Evolutionary conservation across 2,888 invertebrate species (phyloP), one percentile per base, ranked within the genome.

Genomic region (Pseudococcus viburni): DNA sequence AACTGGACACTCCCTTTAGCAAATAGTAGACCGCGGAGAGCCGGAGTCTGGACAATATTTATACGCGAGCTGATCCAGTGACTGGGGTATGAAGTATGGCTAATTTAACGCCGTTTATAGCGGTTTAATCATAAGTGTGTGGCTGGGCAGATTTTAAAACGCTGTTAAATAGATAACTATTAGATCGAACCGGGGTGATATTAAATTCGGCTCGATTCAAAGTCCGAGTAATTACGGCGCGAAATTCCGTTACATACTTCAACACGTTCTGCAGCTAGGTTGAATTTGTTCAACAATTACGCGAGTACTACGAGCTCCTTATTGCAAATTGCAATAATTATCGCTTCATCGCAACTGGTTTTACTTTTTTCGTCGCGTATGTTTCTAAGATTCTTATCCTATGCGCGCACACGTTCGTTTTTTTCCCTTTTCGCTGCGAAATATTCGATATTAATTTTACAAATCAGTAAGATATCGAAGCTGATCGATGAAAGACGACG

Each of bases 341-440:
- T 68, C 68, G 15, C 68, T 26, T 68, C 68, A 55, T 68, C 22
- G 68, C 68, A 68, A 68, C 68, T 68, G 68, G 68, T 68, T 68
- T 68, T 68, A 68, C 68, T 68, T 68, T 68, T 68, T 68, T 68
- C 68, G 68, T 68, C 68, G 15, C 15, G 12, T 26, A 11, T 6
- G 6, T 68, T 11, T 0, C 42, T 42, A 6, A n/a, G 55, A 55
- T 55, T 55, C n/a, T 55, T 55, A 55, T 55, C 55, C 1, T 51
- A 11, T 51, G 4, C 48, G 17, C n/a, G 55, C 55, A 55, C 55
- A n/a, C 15, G 15, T 15, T 15, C 48, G 48, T 11, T 51, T 15
- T 15, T 6, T 55, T n/a, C n/a, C 15, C 15, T 15, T 55, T 15
- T 17, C 55, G 55, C 8, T 17, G 12, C 15, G 55, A 55, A 55